phyloP scores from a whole-genome alignment of 2,113 vertebrate genomes.

The Halichoerus grypus region DNA sequence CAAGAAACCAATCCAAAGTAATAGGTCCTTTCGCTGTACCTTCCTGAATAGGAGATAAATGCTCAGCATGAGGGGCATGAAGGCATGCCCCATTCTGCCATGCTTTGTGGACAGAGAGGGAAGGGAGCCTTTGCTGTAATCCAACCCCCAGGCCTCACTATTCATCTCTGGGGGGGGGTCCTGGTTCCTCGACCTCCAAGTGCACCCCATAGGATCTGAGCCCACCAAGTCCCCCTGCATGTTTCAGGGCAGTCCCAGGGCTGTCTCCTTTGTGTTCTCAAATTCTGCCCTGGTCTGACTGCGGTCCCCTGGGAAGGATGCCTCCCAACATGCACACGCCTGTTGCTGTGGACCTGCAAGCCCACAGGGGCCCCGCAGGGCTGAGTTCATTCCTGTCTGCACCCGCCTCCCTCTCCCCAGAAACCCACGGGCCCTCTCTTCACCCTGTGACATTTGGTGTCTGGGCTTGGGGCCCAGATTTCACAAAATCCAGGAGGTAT shows the following conservation, averaged over 20 bases:
- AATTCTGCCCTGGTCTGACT: background rate
- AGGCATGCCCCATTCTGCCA: accelerated
- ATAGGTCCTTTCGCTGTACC: background rate
- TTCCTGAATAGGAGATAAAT: background rate
- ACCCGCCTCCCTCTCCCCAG: background rate
- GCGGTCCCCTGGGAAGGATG: background rate
- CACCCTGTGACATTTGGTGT: background rate
- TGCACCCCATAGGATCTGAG: background rate
- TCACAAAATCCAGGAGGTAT: background rate
- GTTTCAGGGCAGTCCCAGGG: background rate
- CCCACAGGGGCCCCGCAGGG: background rate
- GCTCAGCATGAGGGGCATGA: accelerated
- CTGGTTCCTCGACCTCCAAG: background rate
- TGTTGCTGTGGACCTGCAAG: background rate
- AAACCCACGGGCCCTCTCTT: background rate
- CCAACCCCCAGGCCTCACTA: background rate
- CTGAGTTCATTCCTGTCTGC: background rate
- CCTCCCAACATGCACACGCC: background rate
- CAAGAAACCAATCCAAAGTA: background rate
- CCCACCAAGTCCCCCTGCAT: background rate
- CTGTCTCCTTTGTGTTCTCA: background rate
- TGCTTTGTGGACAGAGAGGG: background rate
- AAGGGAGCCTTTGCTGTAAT: background rate
- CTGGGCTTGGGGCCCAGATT: background rate
- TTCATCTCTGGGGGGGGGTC: background rate